A percentile compares a stretch with the other conserved stretches of the same genome.
These are phyloP conservation scores for Leptopilina myrica DNA, from an alignment of 2,888 invertebrate species.

Conservation along the genomic window DNA sequence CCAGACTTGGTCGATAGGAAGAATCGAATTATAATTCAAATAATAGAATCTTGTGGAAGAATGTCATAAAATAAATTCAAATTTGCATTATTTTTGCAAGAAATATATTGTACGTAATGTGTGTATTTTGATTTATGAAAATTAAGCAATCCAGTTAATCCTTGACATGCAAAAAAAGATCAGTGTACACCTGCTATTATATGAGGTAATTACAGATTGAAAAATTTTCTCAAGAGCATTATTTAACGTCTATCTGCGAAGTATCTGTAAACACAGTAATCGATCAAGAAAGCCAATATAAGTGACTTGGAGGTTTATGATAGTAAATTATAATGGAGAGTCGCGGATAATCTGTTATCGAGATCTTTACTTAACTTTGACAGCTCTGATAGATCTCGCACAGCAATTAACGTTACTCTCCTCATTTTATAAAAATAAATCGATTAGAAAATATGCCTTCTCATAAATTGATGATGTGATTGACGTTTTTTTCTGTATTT, in stretches of 20 bases:
- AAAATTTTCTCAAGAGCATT: background rate
- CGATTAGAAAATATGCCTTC: background rate
- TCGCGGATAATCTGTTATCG: conserved; percentile 13
- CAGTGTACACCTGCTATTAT: conserved; percentile 1
- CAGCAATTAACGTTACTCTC: conserved; percentile 14
- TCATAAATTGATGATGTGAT: conserved; percentile 4
- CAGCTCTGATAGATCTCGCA: conserved; percentile 27
- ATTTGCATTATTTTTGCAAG: too few species aligned
- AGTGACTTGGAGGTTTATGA: conserved; percentile 28
- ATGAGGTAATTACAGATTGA: conserved; percentile 14
- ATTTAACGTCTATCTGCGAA: conserved; percentile 19
- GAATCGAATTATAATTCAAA: too few species aligned
- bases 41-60: too few species aligned
- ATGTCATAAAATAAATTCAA: too few species aligned
- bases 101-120: too few species aligned
- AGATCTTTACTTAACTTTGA: conserved; percentile 28
- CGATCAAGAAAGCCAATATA: conserved; percentile 31
- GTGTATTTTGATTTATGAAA: background rate
- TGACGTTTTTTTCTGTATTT: background rate
- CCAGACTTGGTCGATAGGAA: too few species aligned
- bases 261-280: conserved; percentile 27
- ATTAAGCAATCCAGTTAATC: background rate
- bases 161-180: conserved; percentile 13
- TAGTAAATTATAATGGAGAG: conserved; percentile 29
- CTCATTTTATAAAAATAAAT: conserved; percentile 3